These are phyloP conservation scores for Phaethon lepturus DNA, from an alignment of 2,113 vertebrate genomes.

Conservation along the genomic window DNA sequence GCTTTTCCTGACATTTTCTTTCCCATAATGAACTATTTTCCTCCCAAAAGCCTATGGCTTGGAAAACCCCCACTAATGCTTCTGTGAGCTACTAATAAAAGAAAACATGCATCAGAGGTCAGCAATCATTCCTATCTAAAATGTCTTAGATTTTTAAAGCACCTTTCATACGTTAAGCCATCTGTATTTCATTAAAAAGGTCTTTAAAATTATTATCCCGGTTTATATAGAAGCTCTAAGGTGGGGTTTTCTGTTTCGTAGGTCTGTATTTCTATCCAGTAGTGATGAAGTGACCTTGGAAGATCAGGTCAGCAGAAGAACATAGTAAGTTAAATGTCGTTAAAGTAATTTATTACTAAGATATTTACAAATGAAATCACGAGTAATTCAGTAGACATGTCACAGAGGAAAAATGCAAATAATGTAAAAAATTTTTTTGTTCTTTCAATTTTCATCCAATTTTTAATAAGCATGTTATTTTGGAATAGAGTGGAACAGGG, in stretches of 20 bases:
- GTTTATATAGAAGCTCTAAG: background rate
- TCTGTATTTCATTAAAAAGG: background rate
- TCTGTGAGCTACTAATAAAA: background rate
- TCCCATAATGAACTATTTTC: background rate
- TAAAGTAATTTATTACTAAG: background rate
- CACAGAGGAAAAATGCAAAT: background rate
- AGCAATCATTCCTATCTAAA: background rate
- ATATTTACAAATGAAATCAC: background rate
- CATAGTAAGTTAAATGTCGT: background rate
- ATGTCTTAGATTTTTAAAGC: background rate
- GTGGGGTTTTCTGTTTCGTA: background rate
- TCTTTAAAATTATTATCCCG: background rate
- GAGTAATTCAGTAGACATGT: background rate
- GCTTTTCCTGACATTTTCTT: background rate
- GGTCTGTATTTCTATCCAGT: background rate
- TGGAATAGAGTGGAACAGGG: background rate
- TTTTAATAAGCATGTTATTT: background rate
- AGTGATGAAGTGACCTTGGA: background rate
- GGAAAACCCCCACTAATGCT: background rate
- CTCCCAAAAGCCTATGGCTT: background rate
- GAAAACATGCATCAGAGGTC: background rate
- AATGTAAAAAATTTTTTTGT: fast-evolving
- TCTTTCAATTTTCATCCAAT: background rate
- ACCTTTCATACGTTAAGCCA: background rate
- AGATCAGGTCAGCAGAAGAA: background rate